Evolutionary conservation across 2,888 invertebrate genomes (phyloP).

Genomic region (Drosophila quinaria): DNA sequence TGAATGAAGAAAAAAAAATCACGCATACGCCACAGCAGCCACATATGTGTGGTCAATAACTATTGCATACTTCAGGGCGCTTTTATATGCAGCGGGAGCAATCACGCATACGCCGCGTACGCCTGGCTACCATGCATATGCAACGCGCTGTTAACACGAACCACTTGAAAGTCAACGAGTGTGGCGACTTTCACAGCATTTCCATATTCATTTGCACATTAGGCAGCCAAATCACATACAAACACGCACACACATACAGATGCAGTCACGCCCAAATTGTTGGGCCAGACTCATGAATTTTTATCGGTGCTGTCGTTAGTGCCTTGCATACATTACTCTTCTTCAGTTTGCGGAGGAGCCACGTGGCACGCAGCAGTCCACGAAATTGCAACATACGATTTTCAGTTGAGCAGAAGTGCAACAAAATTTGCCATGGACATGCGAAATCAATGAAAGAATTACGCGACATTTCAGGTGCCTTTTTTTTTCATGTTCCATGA

Average conservation of each 20-base stretch:
- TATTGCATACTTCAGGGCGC: conserved; percentile 67
- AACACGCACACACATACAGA: conserved; percentile 32
- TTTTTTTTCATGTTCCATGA: conserved; percentile 28
- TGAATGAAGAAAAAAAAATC: conserved; percentile 20
- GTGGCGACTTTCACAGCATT: conserved; percentile 27
- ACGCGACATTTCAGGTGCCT: conserved; percentile 30
- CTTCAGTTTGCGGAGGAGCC: neutral
- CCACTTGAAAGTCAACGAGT: conserved; percentile 50
- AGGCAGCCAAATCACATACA: conserved; percentile 36
- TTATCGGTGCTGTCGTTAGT: conserved; percentile 77
- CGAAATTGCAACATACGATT: conserved; percentile 31
- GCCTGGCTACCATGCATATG: conserved; percentile 41
- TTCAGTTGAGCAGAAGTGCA: conserved; percentile 39
- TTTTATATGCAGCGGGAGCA: conserved; percentile 16
- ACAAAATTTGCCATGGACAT: conserved; percentile 27
- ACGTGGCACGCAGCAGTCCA: conserved; percentile 19
- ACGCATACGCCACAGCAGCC: conserved; percentile 30
- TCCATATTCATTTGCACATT: conserved; percentile 70
- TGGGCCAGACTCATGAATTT: conserved; percentile 71
- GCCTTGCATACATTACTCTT: conserved; percentile 76
- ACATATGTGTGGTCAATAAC: conserved; percentile 71
- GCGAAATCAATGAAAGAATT: conserved; percentile 44
- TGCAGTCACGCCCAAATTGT: conserved; percentile 45
- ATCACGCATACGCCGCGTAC: conserved; percentile 63
- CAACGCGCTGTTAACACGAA: conserved; percentile 64